phyloP scores from a whole-genome alignment of 2,113 vertebrate species.

The Ceratotherium simum region DNA sequence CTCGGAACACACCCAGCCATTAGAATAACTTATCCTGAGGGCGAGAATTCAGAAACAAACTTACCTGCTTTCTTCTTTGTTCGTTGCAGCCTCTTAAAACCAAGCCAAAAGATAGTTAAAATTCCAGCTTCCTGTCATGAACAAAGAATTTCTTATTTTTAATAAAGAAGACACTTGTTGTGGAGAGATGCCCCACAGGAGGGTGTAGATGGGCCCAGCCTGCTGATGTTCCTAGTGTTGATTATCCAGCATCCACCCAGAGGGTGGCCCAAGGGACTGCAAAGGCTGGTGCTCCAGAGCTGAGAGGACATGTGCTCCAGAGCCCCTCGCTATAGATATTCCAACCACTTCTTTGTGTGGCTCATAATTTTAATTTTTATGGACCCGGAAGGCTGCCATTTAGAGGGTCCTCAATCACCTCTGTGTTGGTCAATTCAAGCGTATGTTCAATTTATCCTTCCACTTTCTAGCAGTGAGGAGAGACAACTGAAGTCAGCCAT shows the following conservation, averaged over 20 bases:
- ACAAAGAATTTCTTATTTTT: neutral
- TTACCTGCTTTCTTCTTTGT: neutral
- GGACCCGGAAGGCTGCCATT: neutral
- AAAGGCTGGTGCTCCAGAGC: neutral
- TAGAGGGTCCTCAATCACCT: no score
- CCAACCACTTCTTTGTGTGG: neutral
- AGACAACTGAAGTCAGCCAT: neutral
- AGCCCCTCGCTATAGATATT: neutral
- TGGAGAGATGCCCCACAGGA: neutral
- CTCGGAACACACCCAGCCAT: neutral
- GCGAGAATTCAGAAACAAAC: fast-evolving
- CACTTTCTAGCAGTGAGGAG: neutral
- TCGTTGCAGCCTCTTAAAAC: neutral
- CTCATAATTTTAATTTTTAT: no score
- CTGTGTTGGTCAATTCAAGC: neutral
- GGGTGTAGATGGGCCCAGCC: neutral
- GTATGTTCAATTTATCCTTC: neutral
- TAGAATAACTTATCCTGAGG: neutral
- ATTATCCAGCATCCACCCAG: no score
- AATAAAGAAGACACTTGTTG: neutral
- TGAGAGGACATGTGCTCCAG: neutral
- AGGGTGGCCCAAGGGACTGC: neutral
- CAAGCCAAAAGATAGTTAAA: neutral
- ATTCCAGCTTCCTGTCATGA: neutral
- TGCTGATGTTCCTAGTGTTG: no score